Evolutionary conservation across 2,888 invertebrate species (phyloP).

Genomic region (Diadegma fenestrale): DNA sequence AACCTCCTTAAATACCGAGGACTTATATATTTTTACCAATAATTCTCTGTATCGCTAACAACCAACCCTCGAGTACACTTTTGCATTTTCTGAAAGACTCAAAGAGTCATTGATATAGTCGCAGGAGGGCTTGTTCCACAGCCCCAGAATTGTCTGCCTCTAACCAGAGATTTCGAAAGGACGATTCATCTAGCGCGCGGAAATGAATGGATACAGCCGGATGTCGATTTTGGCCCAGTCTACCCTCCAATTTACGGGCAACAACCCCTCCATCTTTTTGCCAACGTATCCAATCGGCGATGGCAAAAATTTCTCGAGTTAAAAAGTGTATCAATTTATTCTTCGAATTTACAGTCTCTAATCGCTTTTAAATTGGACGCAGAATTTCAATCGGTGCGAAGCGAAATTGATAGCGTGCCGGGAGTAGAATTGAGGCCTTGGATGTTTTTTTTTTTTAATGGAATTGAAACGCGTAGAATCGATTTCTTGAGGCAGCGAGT

Average conservation of each 20-base stretch:
- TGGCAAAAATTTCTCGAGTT: not conserved
- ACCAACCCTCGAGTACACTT: not conserved
- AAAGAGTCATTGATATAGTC: not conserved
- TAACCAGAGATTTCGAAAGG: constrained; percentile 37
- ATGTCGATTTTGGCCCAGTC: constrained; percentile 41
- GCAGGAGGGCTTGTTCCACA: not conserved
- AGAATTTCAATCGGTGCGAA: not conserved
- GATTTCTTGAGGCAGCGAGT: not conserved
- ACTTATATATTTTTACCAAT: not conserved
- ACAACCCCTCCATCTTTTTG: constrained; percentile 30
- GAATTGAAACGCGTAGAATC: not conserved
- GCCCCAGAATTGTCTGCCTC: constrained; percentile 6
- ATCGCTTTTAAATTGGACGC: not conserved
- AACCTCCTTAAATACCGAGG: not conserved
- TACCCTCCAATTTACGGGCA: constrained; percentile 53
- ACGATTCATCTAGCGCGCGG: constrained; percentile 40
- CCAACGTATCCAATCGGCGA: not conserved
- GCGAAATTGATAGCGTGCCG: not conserved
- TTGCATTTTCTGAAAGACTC: not conserved
- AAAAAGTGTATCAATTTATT: not conserved
- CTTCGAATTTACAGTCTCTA: not conserved
- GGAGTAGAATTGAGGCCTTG: not conserved
- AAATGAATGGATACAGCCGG: constrained; percentile 50
- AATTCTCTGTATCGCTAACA: not conserved
- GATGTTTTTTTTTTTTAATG: not conserved